phyloP scores from a whole-genome alignment of 1,140 invertebrate genomes.

The Geopemphigus sp. region DNA sequence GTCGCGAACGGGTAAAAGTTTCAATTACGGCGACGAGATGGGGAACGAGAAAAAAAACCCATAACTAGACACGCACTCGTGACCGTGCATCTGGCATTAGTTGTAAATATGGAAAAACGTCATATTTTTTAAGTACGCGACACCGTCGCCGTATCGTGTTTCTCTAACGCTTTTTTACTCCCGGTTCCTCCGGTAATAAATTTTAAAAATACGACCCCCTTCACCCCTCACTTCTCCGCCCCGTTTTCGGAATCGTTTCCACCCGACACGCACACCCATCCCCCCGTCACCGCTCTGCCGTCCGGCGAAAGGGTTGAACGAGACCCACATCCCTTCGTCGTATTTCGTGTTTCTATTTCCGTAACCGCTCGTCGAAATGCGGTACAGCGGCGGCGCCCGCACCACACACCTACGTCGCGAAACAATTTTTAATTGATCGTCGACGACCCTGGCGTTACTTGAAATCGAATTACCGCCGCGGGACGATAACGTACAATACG shows the following conservation, averaged over 20 bases:
- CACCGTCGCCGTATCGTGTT: constrained; percentile 42
- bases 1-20: constrained; percentile 35
- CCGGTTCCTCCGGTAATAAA: constrained; percentile 21
- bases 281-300: too few species aligned
- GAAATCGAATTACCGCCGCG: too few species aligned
- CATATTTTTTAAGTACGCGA: constrained; percentile 47
- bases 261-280: neutral
- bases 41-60: constrained; percentile 14
- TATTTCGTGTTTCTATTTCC: constrained; percentile 41
- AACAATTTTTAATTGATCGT: constrained; percentile 8
- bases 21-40: neutral
- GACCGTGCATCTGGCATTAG: constrained; percentile 42
- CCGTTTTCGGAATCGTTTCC: constrained; percentile 32
- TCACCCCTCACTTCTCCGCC: too few species aligned
- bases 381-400: too few species aligned
- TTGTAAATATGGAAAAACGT: constrained; percentile 47
- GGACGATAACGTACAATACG: too few species aligned
- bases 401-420: too few species aligned
- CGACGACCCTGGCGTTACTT: neutral
- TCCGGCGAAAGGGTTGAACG: constrained; percentile 23
- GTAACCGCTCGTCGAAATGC: neutral
- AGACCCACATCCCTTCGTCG: constrained; percentile 45
- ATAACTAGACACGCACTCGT: constrained; percentile 42
- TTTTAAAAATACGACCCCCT: constrained; percentile 48
- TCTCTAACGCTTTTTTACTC: neutral